Base-by-base conservation (phyloP, 2,113 vertebrate genomes). In the Aramus guarauna region DNA sequence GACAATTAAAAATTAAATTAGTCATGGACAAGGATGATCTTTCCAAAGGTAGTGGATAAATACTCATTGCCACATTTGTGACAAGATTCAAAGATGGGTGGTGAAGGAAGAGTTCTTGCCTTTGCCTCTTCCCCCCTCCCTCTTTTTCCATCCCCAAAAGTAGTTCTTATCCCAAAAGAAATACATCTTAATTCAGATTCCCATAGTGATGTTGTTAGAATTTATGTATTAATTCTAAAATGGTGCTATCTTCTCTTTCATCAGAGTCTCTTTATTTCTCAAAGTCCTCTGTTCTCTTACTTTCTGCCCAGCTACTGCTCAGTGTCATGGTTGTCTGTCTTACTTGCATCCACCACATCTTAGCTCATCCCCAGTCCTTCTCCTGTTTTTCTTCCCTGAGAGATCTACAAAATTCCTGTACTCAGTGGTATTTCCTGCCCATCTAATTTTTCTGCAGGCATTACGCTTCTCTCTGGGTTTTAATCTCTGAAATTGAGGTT, bases 401-500 rank as follows among this genome's bases (percentile, higher is more conserved):
- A 67, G 24, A 50, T 41, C 27, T 73, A 26, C 39, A 48, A 8
- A 83, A 73, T 66, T 88, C 43, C 50, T 68, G 6, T 59, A 24
- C 56, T 64, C 20, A 8, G 60, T 45, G 75, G 29, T 88, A 58
- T 66, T 77, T 81, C 29, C 63, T 24, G 9, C 88, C 13, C 0
- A 1, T 37, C 69, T n/a, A 7, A 48, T 94, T 88, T 75, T 68
- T 41, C 58, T 0, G 0, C 37, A 17, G 62, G 68, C 43, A 3
- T 63, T 60, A 12, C 1, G 1, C 11, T 77, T 94, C 64, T 74
- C 50, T 74, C 47, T 20, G 34, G 11, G 9, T 56, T 91, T 87
- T 87, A 9, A 36, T 85, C 21, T 52, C 23, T 50, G 60, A 84
- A 50, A 59, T 52, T 71, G 76, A 86, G 76, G 50, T 63, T 91